These are phyloP conservation scores for Piscicola geometra DNA, from an alignment of 2,888 invertebrate species.

Conservation along the genomic window DNA sequence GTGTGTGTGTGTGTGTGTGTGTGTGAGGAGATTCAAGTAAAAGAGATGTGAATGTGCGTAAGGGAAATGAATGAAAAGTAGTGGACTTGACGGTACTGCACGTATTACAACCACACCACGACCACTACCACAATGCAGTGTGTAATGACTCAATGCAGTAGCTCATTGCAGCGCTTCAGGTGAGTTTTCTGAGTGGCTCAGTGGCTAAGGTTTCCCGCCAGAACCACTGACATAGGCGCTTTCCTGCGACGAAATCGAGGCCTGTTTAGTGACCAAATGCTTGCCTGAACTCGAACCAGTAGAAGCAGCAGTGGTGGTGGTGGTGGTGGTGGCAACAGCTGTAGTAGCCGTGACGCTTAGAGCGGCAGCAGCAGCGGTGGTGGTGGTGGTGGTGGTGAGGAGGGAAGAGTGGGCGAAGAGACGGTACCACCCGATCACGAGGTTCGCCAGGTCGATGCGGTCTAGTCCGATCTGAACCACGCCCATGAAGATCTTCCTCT, in stretches of 20 bases:
- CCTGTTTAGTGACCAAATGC: slow-evolving; percentile 35
- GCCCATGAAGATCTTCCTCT: slow-evolving; percentile 99
- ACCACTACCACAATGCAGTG: too few species aligned
- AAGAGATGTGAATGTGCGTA: too few species aligned
- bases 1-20: too few species aligned
- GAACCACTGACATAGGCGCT: slow-evolving; percentile 43
- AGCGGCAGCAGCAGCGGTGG: background rate
- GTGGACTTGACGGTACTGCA: too few species aligned
- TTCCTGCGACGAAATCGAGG: slow-evolving; percentile 44
- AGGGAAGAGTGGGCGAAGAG: slow-evolving; percentile 60
- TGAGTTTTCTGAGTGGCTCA: too few species aligned
- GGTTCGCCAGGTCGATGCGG: slow-evolving; percentile 91
- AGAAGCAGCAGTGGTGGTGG: background rate
- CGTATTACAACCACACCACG: too few species aligned
- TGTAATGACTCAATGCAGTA: too few species aligned
- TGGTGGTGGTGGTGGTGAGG: slow-evolving; percentile 45
- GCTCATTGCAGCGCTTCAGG: too few species aligned
- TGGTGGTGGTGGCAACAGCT: slow-evolving; percentile 50
- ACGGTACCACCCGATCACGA: slow-evolving; percentile 99
- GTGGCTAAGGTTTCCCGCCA: slow-evolving; percentile 12
- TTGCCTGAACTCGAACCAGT: background rate
- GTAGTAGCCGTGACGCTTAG: background rate
- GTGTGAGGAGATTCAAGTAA: too few species aligned
- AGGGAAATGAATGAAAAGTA: too few species aligned
- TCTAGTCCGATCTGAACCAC: slow-evolving; percentile 98